Base-by-base conservation (phyloP, 2,797 vertebrate species). In the Phrynocephalus forsythii region DNA sequence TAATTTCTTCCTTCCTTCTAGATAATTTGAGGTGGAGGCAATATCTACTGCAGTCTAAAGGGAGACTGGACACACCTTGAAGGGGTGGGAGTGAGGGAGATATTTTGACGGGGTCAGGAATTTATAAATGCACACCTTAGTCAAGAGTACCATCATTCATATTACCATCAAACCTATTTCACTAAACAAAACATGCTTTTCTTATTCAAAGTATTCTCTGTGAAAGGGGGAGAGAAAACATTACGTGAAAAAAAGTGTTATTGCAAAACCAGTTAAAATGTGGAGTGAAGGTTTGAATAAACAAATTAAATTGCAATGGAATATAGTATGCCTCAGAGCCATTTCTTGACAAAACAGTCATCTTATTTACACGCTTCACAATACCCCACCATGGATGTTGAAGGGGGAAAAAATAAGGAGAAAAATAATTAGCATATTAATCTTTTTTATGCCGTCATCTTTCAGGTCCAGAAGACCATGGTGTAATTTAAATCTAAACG, bases 401-500 rank as follows among this genome's bases (percentile, higher is more conserved):
- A 98, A 98, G 96, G 97, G 87, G 87, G 83, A 97, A 97, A 97
- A 98, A 98, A 98, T 98, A 99, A 98, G 98, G 97, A 97, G 97
- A 98, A 98, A 98, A 98, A 99, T 99, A 99, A 99, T 99, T 99
- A 99, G 98, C 99, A 99, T 99, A 99, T 99, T 99, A 99, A 99
- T 99, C 98, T 99, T 99, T 99, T 99, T 99, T 99, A 99, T 99
- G 97, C 98, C 96, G 97, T 98, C 99, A 99, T 99, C 98, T 98
- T 98, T 99, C 98, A 99, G 99, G 98, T 98, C 98, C 97, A 97
- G 97, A 97, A 97, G 98, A 98, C 98, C 98, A 97, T 96, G 98
- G 98, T 99, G 99, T 99, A 99, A 99, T 99, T 99, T 99, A 99
- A 99, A 99, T 99, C 99, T 99, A 99, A 99, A 99, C 98, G 98